A percentile compares a stretch with the other conserved stretches of the same genome.
These are phyloP conservation scores for Tricholaema leucomelas DNA, from an alignment of 2,113 vertebrate genomes.

Conservation along the genomic window DNA sequence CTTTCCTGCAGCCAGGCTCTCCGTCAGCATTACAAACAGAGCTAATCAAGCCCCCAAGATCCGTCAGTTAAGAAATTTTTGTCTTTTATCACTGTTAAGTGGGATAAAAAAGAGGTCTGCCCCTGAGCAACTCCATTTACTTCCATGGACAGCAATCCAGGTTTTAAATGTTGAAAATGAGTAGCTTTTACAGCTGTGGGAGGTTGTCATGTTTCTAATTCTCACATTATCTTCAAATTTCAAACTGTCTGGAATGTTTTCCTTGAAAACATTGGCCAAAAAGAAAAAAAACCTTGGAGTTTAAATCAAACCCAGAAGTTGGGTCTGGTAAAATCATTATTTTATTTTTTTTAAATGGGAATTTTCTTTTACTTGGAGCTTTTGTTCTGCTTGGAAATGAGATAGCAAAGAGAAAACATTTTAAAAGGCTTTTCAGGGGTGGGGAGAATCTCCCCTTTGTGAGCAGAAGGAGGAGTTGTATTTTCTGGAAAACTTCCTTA, in stretches of 20 bases:
- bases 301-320: constrained; percentile 12
- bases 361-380: neutral
- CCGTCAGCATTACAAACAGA: neutral
- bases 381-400: neutral
- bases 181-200: neutral
- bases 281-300: neutral
- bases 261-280: neutral
- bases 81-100: neutral
- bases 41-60: neutral
- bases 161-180: neutral
- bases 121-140: neutral
- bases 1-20: neutral
- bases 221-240: constrained; percentile 24
- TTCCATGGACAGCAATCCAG: neutral
- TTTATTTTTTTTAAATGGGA: neutral
- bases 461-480: neutral
- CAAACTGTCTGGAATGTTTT: constrained; percentile 19
- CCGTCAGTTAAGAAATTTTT: neutral
- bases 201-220: constrained; percentile 6
- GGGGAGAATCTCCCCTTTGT: neutral
- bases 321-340: neutral
- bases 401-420: neutral
- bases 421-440: neutral
- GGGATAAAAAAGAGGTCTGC: neutral
- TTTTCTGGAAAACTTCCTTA: neutral